These are phyloP conservation scores for Dallia pectoralis DNA, from an alignment of 2,797 vertebrate species.

Conservation along the genomic window DNA sequence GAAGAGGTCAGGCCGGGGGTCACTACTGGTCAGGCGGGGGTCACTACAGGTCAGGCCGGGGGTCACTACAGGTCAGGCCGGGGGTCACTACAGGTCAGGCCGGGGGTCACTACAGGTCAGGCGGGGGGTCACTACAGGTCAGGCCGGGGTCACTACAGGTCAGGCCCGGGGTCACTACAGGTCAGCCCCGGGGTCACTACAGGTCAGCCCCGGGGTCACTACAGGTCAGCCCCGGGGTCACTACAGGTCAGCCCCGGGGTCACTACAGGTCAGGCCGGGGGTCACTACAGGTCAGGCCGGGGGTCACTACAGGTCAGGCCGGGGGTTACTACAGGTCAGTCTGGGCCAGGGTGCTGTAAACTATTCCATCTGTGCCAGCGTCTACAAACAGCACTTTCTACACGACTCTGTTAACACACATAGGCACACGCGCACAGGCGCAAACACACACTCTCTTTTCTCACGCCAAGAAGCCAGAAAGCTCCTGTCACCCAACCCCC, in stretches of 20 bases:
- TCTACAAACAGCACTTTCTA: not conserved
- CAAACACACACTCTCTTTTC: not conserved
- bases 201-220: too few species aligned
- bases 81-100: too few species aligned
- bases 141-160: too few species aligned
- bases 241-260: too few species aligned
- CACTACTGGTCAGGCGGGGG: too few species aligned
- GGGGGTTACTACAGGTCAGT: not conserved
- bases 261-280: not conserved
- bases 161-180: too few species aligned
- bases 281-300: not conserved
- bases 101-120: not conserved
- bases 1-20: too few species aligned
- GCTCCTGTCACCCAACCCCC: not conserved
- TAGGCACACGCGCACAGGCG: not conserved
- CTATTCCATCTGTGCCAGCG: not conserved
- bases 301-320: not conserved
- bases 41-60: too few species aligned
- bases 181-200: too few species aligned
- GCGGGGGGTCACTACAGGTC: not conserved
- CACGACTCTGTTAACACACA: not conserved
- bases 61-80: too few species aligned
- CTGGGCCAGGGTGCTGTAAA: not conserved
- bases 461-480: slow-evolving; percentile 23
- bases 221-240: too few species aligned